Percentiles rank a stretch among this genome's conserved stretches.
Evolutionary conservation across 2,888 invertebrate genomes (phyloP).

Genomic region (Lithophane leautieri): DNA sequence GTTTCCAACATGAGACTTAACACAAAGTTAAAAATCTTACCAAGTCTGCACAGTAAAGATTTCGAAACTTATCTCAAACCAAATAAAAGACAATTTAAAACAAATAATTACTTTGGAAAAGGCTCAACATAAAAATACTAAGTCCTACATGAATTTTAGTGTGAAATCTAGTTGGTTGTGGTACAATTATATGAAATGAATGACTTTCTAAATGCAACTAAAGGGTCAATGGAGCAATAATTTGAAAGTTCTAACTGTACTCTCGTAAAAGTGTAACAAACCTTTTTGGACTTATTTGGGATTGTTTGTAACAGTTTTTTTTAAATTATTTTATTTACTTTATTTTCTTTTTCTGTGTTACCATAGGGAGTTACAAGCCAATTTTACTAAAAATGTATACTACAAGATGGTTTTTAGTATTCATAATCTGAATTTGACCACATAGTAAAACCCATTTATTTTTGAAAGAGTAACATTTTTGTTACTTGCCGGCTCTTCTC

Average conservation of each 20-base stretch:
- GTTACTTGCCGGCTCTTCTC: too few relatives aligned
- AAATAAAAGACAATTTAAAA: conserved; percentile 53
- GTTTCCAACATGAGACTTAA: background rate
- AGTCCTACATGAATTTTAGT: conserved; percentile 56
- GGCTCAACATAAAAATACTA: conserved; percentile 46
- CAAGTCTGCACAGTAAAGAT: conserved; percentile 30
- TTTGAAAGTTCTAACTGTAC: conserved; percentile 63
- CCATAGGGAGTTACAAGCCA: background rate
- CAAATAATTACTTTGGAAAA: conserved; percentile 60
- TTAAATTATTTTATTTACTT: background rate
- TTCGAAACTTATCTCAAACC: conserved; percentile 45
- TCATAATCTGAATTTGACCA: background rate
- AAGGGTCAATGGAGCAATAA: conserved; percentile 67
- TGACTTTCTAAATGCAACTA: conserved; percentile 70
- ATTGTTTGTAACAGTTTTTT: background rate
- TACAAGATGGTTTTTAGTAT: background rate
- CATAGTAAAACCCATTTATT: too few relatives aligned
- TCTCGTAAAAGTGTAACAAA: conserved; percentile 56
- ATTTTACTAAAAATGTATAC: background rate
- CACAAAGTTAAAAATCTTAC: conserved; percentile 41
- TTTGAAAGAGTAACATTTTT: too few relatives aligned
- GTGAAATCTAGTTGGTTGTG: conserved; percentile 60
- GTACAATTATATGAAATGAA: conserved; percentile 46
- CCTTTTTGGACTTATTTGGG: conserved; percentile 50
- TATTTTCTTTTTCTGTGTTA: background rate